Conservation (phyloP, 92 coral and sea anemone species). For the Phenganax subtilis region DNA sequence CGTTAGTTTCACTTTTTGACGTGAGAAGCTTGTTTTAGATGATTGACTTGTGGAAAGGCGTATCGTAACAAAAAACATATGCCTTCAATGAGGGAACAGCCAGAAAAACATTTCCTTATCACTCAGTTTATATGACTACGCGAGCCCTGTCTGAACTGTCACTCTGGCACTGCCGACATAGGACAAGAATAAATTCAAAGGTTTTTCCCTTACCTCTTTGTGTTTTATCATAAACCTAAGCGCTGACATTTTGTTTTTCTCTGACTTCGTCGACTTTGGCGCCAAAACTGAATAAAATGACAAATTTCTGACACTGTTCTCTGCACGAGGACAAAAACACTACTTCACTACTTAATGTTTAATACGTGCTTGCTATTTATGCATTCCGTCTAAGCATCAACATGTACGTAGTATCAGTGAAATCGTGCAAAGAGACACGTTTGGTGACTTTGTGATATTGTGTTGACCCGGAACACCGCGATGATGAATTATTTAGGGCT, state of each 20-base stretch:
- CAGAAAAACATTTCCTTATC: too few species aligned
- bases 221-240: constrained; percentile 8
- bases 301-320: not conserved
- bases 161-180: not conserved
- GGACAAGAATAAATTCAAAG: not conserved
- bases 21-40: too few species aligned
- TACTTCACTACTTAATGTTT: not conserved
- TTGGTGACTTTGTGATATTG: too few species aligned
- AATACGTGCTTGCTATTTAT: not conserved
- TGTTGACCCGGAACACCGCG: too few species aligned
- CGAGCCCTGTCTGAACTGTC: not conserved
- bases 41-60: not conserved
- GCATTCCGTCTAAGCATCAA: not conserved
- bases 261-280: not conserved
- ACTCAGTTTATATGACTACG: too few species aligned
- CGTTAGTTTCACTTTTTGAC: too few species aligned
- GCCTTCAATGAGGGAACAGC: too few species aligned
- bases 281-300: not conserved
- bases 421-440: not conserved
- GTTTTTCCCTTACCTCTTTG: constrained; percentile 11
- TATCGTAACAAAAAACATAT: not conserved
- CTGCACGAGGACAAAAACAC: not conserved
- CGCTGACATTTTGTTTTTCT: constrained; percentile 11
- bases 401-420: not conserved
- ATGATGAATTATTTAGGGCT: too few species aligned